Conservation (phyloP, 2,797 vertebrate species). For the Esox masquinongy region DNA sequence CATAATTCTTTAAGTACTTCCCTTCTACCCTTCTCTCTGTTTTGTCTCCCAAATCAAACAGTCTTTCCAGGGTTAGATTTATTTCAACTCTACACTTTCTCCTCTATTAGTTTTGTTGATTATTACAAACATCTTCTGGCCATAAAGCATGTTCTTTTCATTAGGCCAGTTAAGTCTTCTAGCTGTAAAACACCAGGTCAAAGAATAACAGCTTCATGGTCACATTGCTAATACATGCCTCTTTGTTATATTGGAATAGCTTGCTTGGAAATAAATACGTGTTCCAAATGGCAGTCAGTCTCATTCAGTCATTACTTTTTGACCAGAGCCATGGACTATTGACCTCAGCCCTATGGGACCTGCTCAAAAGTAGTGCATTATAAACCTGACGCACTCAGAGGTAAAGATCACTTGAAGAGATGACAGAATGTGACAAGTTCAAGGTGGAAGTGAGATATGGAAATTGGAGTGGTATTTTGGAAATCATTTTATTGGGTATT, state of each 20-base stretch:
- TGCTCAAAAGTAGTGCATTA: background rate
- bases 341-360: background rate
- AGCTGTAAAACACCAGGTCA: conserved; percentile 28
- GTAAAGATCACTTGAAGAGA: conserved; percentile 46
- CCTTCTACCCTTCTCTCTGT: background rate
- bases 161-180: conserved; percentile 47
- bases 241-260: conserved; percentile 32
- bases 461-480: conserved; percentile 28
- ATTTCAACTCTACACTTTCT: background rate
- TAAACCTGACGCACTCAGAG: conserved; percentile 32
- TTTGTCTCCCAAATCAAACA: background rate
- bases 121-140: conserved; percentile 9
- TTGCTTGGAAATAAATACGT: conserved; percentile 14
- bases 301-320: background rate
- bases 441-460: conserved; percentile 26
- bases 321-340: background rate
- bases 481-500: conserved; percentile 38
- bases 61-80: background rate
- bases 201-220: conserved; percentile 29
- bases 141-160: conserved; percentile 39
- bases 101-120: background rate
- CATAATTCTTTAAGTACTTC: background rate
- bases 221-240: conserved; percentile 34
- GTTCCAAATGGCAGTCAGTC: background rate
- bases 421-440: conserved; percentile 23